Base-by-base conservation (phyloP, 1,140 invertebrate species). In the Papilio dardanus region DNA sequence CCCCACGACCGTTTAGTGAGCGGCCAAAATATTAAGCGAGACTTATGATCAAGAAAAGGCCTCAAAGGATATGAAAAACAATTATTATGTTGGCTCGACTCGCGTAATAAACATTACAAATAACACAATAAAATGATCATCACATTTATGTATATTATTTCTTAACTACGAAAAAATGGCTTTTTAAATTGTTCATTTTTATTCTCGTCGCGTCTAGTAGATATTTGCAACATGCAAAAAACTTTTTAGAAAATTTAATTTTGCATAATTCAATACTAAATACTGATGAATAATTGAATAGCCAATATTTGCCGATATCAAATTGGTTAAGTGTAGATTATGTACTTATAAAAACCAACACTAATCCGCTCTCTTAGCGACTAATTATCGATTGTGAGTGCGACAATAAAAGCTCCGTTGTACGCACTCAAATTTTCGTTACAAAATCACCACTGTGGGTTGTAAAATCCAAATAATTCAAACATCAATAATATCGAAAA, bases 1-100 rank as follows among this genome's bases (percentile, higher is more conserved):
- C 46, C 14, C 14, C 68, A 37, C 68, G 31, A 58, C 62, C 28
- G 28, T 40, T 71, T 79, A 76, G 76, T 67, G 37, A 8, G 37
- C 12, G 28, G 71, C 77, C 77, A 81, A 77, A 58, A 62, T 46
- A 71, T 71, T 31, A 77, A 76, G 54, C 75, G 73, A 74, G 73
- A 77, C 75, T 77, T 78, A 78, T 74, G 40, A 76, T 33, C n/a
- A 31, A 58, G 21, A 75, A 73, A 73, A 73, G 30, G 46, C 8
- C 30, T 35, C n/a, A 58, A 73, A 54, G 46, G 71, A 31, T 19
- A 50, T 24, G 16, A 54, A 73, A 54, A 58, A 58, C 71, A 58
- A 73, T 73, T 58, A 73, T 35, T 54, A 14, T 35, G 16, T 73
- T 58, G 30, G 71, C 46, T n/a, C 16, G 8, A 30, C 69, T n/a